phyloP scores from a whole-genome alignment of 1,140 invertebrate genomes.

The Drosophila gunungcola region DNA sequence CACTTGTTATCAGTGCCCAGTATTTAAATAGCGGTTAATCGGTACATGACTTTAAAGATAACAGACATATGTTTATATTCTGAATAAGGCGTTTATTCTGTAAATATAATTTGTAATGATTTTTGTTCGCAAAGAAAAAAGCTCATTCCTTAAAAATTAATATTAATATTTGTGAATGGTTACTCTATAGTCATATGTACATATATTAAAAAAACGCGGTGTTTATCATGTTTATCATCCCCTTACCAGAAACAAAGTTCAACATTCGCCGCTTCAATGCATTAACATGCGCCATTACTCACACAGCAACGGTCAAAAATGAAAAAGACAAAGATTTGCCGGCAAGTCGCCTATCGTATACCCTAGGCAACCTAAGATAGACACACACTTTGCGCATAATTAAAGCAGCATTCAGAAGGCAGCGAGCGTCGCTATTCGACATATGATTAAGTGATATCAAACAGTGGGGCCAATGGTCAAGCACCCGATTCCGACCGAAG shows the following conservation, averaged over 20 bases:
- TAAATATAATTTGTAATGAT: background rate
- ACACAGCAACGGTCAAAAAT: conserved; percentile 27
- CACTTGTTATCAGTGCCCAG: conserved; percentile 9
- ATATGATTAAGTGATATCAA: conserved; percentile 7
- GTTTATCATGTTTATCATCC: conserved; percentile 24
- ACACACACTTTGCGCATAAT: background rate
- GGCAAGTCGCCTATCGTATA: conserved; percentile 8
- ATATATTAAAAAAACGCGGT: conserved; percentile 2
- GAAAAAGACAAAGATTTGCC: conserved; percentile 14
- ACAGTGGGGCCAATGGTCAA: conserved; percentile 44
- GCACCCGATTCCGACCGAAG: conserved; percentile 23
- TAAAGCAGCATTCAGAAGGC: background rate
- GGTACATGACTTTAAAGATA: background rate
- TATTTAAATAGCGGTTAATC: background rate
- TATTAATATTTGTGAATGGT: conserved; percentile 12
- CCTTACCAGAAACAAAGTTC: conserved; percentile 48
- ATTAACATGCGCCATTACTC: conserved; percentile 67
- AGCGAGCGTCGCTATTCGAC: background rate
- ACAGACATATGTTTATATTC: background rate
- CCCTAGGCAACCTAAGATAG: background rate
- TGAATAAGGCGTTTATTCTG: conserved; percentile 4
- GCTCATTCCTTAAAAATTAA: conserved; percentile 9
- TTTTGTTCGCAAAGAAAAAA: conserved; percentile 26
- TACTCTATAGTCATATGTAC: conserved; percentile 3
- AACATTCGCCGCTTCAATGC: conserved; percentile 53